Percentiles rank a stretch among this genome's conserved stretches.
Evolutionary conservation across 2,888 invertebrate genomes (phyloP).

Genomic region (Pachydiplax longipennis): DNA sequence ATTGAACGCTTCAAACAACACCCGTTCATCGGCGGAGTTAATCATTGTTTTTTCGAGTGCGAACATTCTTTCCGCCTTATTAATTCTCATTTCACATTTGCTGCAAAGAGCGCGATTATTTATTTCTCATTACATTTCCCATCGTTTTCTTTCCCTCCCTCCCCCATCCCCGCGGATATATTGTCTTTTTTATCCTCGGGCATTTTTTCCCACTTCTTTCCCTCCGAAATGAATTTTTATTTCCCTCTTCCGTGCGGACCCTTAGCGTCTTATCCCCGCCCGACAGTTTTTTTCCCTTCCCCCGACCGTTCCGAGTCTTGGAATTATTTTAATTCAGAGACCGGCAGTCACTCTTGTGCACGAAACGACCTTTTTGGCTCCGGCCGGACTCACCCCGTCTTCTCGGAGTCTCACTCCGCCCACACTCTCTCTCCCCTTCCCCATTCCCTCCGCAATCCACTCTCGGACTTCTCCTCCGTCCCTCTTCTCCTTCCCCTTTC

Average conservation of each 20-base stretch:
- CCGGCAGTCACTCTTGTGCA: constrained; percentile 43
- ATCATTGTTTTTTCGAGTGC: not conserved
- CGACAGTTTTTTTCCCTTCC: not conserved
- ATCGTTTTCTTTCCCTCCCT: not conserved
- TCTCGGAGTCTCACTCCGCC: not conserved
- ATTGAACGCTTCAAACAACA: not conserved
- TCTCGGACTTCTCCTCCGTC: not conserved
- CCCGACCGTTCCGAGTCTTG: not conserved
- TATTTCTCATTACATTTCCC: not conserved
- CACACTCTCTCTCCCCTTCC: not conserved
- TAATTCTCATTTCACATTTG: constrained; percentile 4
- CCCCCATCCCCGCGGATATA: not conserved
- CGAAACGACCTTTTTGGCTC: constrained; percentile 32
- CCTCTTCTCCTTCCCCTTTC: not conserved
- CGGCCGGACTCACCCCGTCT: not conserved
- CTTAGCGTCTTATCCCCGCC: not conserved
- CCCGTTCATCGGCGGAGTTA: not conserved
- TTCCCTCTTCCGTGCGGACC: constrained; percentile 5
- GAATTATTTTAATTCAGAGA: constrained; percentile 41
- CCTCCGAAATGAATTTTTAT: not conserved
- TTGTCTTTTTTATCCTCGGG: not conserved
- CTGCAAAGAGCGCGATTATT: constrained; percentile 11
- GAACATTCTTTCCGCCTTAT: not conserved
- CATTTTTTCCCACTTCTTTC: not conserved
- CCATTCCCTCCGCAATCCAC: not conserved